Conservation (phyloP, 2,888 invertebrate species). For the Apodemia duryi region DNA sequence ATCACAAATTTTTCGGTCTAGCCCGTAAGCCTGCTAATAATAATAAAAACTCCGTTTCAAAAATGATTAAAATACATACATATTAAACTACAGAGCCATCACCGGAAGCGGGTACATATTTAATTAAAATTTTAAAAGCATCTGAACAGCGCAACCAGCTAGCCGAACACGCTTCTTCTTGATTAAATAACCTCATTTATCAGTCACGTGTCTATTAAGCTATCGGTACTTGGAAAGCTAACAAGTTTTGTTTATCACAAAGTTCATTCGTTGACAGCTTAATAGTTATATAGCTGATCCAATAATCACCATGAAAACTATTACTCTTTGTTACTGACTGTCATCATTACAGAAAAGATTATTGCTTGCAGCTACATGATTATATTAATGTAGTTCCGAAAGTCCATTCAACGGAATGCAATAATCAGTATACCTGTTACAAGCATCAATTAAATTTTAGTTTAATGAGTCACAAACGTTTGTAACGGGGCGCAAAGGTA, state of each 20-base stretch:
- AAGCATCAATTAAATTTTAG: conserved; percentile 1
- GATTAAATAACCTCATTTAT: conserved; percentile 5
- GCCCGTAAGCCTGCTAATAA: too few relatives aligned
- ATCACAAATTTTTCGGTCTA: too few relatives aligned
- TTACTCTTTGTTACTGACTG: neutral
- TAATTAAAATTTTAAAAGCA: neutral
- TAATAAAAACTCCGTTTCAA: too few relatives aligned
- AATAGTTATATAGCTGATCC: conserved; percentile 2
- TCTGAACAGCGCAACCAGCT: neutral
- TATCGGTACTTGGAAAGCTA: conserved; percentile 22
- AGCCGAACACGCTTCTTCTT: neutral
- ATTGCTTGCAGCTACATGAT: neutral
- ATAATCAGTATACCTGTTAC: neutral
- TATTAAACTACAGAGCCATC: neutral
- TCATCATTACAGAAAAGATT: neutral
- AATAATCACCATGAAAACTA: neutral
- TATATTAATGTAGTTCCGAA: neutral
- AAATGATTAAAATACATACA: neutral
- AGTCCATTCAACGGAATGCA: neutral
- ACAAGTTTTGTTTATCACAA: conserved; percentile 32
- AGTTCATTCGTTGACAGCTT: conserved; percentile 22
- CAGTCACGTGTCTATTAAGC: conserved; percentile 11
- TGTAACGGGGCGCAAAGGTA: neutral
- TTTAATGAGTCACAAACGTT: neutral
- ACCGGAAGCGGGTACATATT: neutral